Conservation (phyloP, 2,888 invertebrate species). For the Caenorhabditis imperialis region DNA sequence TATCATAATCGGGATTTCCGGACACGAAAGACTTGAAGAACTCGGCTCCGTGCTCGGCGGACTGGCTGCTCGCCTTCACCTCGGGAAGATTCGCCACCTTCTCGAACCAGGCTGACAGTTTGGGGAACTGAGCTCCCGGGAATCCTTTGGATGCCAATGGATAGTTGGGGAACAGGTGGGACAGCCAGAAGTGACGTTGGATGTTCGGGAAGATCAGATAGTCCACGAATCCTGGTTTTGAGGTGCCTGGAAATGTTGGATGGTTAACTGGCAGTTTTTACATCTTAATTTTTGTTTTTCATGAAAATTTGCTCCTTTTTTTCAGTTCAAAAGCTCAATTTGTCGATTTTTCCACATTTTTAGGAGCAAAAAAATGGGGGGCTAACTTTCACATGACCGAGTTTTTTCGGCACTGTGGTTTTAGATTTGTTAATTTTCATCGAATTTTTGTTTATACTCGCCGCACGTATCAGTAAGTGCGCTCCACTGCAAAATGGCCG, state of each 20-base stretch:
- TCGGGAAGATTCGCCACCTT: slow-evolving; percentile 45
- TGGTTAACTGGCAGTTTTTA: no score
- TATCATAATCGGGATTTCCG: slow-evolving; percentile 45
- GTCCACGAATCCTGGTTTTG: slow-evolving; percentile 48
- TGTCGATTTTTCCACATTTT: background rate
- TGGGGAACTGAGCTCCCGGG: slow-evolving; percentile 42
- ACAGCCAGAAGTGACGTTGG: slow-evolving; percentile 34
- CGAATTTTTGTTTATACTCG: background rate
- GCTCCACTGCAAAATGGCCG: no score
- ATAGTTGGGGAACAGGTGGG: slow-evolving; percentile 21
- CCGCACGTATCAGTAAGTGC: no score
- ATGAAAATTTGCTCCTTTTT: no score
- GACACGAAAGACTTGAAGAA: slow-evolving; percentile 33
- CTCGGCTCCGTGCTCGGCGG: slow-evolving; percentile 29
- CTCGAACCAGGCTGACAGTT: slow-evolving; percentile 33
- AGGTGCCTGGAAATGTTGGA: no score
- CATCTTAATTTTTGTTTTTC: no score
- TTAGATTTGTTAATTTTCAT: background rate
- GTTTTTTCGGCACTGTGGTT: no score
- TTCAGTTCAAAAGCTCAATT: no score
- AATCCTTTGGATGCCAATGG: slow-evolving; percentile 26
- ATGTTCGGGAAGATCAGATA: slow-evolving; percentile 48
- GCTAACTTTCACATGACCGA: no score
- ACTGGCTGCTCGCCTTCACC: slow-evolving; percentile 30
- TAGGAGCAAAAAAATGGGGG: no score